Evolutionary conservation across 2,888 invertebrate species (phyloP), one percentile per base, ranked within the genome.

Genomic region (Drosophila nr. medialis): DNA sequence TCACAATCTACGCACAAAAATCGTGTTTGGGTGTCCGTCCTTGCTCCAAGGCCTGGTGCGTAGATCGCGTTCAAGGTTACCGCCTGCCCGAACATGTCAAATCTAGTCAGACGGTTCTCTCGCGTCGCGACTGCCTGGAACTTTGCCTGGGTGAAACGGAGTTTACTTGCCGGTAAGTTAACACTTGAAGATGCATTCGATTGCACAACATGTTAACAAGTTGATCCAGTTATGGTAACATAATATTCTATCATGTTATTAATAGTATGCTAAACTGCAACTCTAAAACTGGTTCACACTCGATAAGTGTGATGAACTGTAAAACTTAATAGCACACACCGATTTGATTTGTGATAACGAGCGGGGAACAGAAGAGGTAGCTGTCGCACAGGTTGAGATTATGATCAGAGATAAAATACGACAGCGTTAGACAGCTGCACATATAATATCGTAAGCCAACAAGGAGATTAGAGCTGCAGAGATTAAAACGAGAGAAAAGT

Each of bases 1-100:
- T 98, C 94, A 98, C 98, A 80, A 97, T 98, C 93, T 98, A 98
- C 95, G 98, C 98, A 83, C 98, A 98, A 94, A 98, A 98, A 94
- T 97, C 96, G 90, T 98, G 98, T 93, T 94, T 98, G 91, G 97
- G 97, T 71, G 96, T 97, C 90, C 96, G 96, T 92, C 97, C 97
- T 77, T 98, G 98, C 94, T 97, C 97, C 92, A 94, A 97, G 85
- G 97, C 98, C 72, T 98, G 98, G 98, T 97, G 97, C 94, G 97
- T 98, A 94, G 98, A 98, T 94, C 95, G 98, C 89, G 98, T 98
- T 76, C 97, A 97, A 93, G 97, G 97, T 90, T 96, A 97, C 94
- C 95, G 96, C 91, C 95, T 98, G 82, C 95, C 95, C 91, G 97
- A 97, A 75, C 95, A 96, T 93, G 95, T 96, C 92, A 95, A 95